Percentiles rank a stretch among this genome's conserved stretches.
phyloP scores from a whole-genome alignment of 2,888 invertebrate species.

The Neuroscelio doddi region DNA sequence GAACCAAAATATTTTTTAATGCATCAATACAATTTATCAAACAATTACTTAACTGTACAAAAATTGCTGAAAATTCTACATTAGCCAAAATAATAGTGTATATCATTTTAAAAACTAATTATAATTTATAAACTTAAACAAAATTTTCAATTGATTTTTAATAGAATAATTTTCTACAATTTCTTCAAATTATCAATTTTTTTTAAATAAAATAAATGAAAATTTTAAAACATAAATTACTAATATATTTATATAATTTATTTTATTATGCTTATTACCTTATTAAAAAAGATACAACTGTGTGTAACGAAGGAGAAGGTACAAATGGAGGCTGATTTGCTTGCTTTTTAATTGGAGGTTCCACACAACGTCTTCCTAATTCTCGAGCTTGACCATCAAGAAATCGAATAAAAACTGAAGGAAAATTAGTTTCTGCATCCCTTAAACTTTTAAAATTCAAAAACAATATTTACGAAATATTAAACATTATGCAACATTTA shows the following conservation, averaged over 20 bases:
- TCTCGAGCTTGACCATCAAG: slow-evolving; percentile 80
- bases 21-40: too few relatives aligned
- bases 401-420: slow-evolving; percentile 76
- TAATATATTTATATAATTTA: slow-evolving; percentile 42
- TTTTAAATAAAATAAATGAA: slow-evolving; percentile 50
- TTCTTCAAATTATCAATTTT: too few relatives aligned
- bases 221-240: slow-evolving; percentile 2
- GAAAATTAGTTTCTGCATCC: slow-evolving; percentile 78
- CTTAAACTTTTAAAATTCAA: slow-evolving; percentile 71
- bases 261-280: slow-evolving; percentile 51
- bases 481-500: too few relatives aligned
- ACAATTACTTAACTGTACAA: too few relatives aligned
- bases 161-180: too few relatives aligned
- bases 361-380: slow-evolving; percentile 80
- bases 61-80: too few relatives aligned
- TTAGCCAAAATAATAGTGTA: too few relatives aligned
- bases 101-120: too few relatives aligned
- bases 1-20: too few relatives aligned
- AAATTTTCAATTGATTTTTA: too few relatives aligned
- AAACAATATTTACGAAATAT: too few relatives aligned
- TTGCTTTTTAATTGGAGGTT: slow-evolving; percentile 78
- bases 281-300: slow-evolving; percentile 77
- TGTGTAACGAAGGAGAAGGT: slow-evolving; percentile 77
- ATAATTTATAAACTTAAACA: too few relatives aligned
- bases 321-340: slow-evolving; percentile 75